phyloP scores from a whole-genome alignment of 64 coral and sea anemone genomes.

The Montipora sp. region DNA sequence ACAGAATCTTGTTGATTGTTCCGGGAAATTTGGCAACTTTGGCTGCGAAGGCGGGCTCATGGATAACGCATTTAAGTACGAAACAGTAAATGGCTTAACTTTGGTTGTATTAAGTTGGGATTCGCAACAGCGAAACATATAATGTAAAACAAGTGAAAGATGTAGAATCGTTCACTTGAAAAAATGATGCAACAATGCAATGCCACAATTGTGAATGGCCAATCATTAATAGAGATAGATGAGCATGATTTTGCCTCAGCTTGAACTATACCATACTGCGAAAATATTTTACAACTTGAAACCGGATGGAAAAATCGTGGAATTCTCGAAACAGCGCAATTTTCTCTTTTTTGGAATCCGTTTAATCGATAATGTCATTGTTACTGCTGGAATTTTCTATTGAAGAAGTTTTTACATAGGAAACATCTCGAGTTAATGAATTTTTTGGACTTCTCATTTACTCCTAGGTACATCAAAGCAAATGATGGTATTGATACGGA shows the following conservation, averaged over 20 bases:
- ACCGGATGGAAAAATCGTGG: too few relatives aligned
- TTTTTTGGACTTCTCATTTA: not conserved
- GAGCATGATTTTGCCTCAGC: too few relatives aligned
- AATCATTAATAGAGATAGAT: not conserved
- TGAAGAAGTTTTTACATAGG: not conserved
- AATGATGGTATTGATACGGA: constrained; percentile 93
- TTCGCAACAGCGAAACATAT: too few relatives aligned
- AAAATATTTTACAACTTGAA: too few relatives aligned
- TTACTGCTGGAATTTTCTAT: too few relatives aligned
- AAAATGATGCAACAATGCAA: not conserved
- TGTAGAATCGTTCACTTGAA: too few relatives aligned
- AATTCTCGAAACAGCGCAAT: too few relatives aligned
- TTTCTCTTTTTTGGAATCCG: too few relatives aligned
- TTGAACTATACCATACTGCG: too few relatives aligned
- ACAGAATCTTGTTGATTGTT: constrained; percentile 89
- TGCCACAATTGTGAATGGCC: not conserved
- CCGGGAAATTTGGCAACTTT: constrained; percentile 65
- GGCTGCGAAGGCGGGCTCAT: constrained; percentile 72
- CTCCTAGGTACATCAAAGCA: constrained; percentile 83
- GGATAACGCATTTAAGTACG: constrained; percentile 68
- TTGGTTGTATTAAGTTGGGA: too few relatives aligned
- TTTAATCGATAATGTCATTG: too few relatives aligned
- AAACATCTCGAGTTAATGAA: not conserved
- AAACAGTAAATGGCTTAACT: not conserved
- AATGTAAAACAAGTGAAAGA: too few relatives aligned